A percentile compares a stretch with the other conserved stretches of the same genome.
phyloP scores from a whole-genome alignment of 2,888 invertebrate genomes.

The Cerceris rybyensis region DNA sequence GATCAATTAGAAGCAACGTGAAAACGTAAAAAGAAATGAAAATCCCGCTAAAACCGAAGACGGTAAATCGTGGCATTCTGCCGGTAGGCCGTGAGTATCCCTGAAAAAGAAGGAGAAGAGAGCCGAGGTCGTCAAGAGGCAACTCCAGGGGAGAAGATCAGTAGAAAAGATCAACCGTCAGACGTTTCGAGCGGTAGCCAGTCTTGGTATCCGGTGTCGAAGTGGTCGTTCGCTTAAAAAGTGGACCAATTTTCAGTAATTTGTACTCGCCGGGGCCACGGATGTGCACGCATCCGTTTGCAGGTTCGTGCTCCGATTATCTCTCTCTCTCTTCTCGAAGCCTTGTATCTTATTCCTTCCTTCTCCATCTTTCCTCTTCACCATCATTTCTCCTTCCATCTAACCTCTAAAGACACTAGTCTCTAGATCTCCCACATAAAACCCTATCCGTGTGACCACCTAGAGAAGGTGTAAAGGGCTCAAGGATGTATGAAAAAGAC shows the following conservation, averaged over 20 bases:
- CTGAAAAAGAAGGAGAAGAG: conserved; percentile 33
- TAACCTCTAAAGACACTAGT: conserved; percentile 19
- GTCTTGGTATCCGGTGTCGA: conserved; percentile 40
- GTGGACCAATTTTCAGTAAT: conserved; percentile 78
- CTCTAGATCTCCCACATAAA: conserved; percentile 26
- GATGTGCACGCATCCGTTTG: conserved; percentile 50
- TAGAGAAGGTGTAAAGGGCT: conserved; percentile 44
- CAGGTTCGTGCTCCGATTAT: conserved; percentile 25
- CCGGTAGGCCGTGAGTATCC: conserved; percentile 1
- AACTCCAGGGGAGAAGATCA: conserved; percentile 18
- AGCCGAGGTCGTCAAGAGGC: conserved; percentile 14
- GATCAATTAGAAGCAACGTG: no score
- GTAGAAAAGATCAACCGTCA: conserved; percentile 42
- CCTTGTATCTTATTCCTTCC: background rate
- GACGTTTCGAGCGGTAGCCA: conserved; percentile 36
- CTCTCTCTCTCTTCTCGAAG: conserved; percentile 1
- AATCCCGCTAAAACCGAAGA: background rate
- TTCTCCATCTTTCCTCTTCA: background rate
- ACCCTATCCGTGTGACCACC: conserved; percentile 27
- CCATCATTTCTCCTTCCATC: background rate
- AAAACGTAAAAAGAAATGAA: background rate
- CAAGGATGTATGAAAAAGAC: conserved; percentile 10
- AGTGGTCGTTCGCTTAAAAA: conserved; percentile 64
- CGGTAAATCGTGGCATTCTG: conserved; percentile 44
- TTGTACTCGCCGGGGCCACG: conserved; percentile 69